These are phyloP conservation scores for Chlorops oryzae DNA, from an alignment of 1,140 invertebrate genomes.

Conservation along the genomic window DNA sequence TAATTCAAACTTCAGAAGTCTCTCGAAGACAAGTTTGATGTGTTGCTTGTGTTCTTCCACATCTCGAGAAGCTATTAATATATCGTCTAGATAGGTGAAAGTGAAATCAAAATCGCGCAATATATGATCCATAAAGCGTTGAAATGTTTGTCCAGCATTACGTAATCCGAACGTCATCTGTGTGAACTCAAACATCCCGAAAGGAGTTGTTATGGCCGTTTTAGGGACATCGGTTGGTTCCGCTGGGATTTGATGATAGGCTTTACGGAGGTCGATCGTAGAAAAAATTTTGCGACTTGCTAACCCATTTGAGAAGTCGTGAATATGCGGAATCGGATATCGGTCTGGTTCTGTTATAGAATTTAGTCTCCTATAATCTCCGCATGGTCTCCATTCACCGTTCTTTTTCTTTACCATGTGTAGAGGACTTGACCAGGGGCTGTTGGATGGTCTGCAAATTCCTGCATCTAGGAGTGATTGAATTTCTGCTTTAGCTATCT, in stretches of 20 bases:
- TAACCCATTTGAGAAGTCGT: not conserved
- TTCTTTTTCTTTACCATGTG: slow-evolving; percentile 45
- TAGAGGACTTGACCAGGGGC: slow-evolving; percentile 48
- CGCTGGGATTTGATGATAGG: slow-evolving; percentile 50
- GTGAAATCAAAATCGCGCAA: slow-evolving; percentile 40
- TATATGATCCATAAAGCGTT: slow-evolving; percentile 50
- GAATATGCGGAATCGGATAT: slow-evolving; percentile 3
- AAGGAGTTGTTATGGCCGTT: slow-evolving; percentile 41
- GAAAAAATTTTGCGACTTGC: too few species aligned
- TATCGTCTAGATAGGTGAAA: slow-evolving; percentile 49
- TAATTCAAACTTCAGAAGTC: slow-evolving; percentile 23
- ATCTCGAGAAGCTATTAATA: slow-evolving; percentile 47
- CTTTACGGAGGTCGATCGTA: slow-evolving; percentile 20
- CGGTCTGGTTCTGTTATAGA: slow-evolving; percentile 6
- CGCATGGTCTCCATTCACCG: slow-evolving; percentile 36
- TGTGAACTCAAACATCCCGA: slow-evolving; percentile 46
- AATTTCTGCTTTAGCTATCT: slow-evolving; percentile 24
- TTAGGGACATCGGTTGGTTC: slow-evolving; percentile 32
- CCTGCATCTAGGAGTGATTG: slow-evolving; percentile 19
- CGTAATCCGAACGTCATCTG: slow-evolving; percentile 43
- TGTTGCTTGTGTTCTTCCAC: slow-evolving; percentile 31
- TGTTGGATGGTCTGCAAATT: slow-evolving; percentile 37
- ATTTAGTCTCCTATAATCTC: slow-evolving; percentile 51
- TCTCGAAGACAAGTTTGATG: slow-evolving; percentile 21
- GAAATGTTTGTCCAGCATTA: slow-evolving; percentile 47